These are phyloP conservation scores for Netelia fuscicornis DNA, from an alignment of 2,888 invertebrate genomes.

Conservation along the genomic window DNA sequence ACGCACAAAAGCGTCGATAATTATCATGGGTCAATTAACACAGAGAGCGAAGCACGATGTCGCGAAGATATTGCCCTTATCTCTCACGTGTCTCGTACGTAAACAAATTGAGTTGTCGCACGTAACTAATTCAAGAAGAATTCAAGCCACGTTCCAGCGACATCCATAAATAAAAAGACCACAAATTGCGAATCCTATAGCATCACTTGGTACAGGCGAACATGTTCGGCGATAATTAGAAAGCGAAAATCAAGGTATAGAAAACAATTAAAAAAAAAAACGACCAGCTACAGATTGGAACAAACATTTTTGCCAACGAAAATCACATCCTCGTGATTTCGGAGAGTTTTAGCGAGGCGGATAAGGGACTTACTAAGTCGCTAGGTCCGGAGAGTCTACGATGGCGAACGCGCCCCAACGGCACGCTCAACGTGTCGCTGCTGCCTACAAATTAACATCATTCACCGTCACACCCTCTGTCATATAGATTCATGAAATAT, in stretches of 20 bases:
- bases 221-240: background rate
- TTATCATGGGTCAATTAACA: slow-evolving; percentile 49
- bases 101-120: slow-evolving; percentile 58
- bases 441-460: slow-evolving; percentile 82
- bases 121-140: slow-evolving; percentile 14
- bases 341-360: background rate
- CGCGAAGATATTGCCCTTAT: slow-evolving; percentile 65
- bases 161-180: background rate
- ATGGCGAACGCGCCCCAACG: slow-evolving; percentile 76
- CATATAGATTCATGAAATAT: slow-evolving; percentile 23
- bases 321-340: background rate
- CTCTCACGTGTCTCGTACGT: slow-evolving; percentile 60
- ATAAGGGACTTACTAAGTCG: slow-evolving; percentile 82
- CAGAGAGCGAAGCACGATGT: slow-evolving; percentile 30
- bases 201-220: background rate
- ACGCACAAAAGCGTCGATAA: slow-evolving; percentile 4
- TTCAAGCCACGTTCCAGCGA: background rate
- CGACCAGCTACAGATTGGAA: slow-evolving; percentile 13
- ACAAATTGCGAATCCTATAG: background rate
- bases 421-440: slow-evolving; percentile 80
- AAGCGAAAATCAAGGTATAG: slow-evolving; percentile 17
- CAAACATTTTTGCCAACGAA: slow-evolving; percentile 32
- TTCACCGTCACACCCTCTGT: slow-evolving; percentile 36
- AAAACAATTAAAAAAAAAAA: slow-evolving; percentile 6
- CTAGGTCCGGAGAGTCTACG: slow-evolving; percentile 83